Base-by-base conservation (phyloP, 2,797 vertebrate genomes). In the Notolabrus celidotus region DNA sequence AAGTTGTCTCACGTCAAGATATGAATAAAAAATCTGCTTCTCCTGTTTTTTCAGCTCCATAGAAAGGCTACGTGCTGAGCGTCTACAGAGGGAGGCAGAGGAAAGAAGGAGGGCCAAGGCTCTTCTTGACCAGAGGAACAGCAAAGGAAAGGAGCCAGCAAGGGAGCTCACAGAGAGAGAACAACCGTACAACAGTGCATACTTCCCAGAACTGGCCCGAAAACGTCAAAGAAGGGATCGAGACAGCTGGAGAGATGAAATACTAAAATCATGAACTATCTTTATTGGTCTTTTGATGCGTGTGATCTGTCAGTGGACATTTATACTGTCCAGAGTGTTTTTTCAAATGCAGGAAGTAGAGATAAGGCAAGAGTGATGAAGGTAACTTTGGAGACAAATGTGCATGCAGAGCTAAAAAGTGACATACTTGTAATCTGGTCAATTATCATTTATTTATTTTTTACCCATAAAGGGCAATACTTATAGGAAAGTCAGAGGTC, bases 141-240 rank as follows among this genome's bases (percentile, higher is more conserved):
- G 73, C 31, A 80, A 57, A 49, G 56, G 47, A 41, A 89, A 85
- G 20, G 91, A 92, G 1, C 51, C 68, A 0, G 89, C 86, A 58
- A 70, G 17, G 31, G 89, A 90, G 52, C 1, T 64, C 0, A 93
- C 92, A 0, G 97, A 97, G 0, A 79, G 96, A 46, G 94, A 94
- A 9, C 83, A 94, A 27, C 93, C 92, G 0, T 97, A 97, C 92
- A 96, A 97, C 91, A 96, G 79, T 0, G 96, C 95, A 41, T 97
- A 94, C 84, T 94, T 97, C 69, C 96, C 96, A 1, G 94, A 96
- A 78, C 89, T 96, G 25, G 96, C 95, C 5, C 88, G 95, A 29
- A 95, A 94, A 60, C 91, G 93, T 31, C 92, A 93, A 43, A 81
- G 86, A 34, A 89, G 92, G 17, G 92, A 95, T 45, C 52, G 79